phyloP scores from a whole-genome alignment of 1,140 invertebrate species.

The Wasmannia auropunctata region DNA sequence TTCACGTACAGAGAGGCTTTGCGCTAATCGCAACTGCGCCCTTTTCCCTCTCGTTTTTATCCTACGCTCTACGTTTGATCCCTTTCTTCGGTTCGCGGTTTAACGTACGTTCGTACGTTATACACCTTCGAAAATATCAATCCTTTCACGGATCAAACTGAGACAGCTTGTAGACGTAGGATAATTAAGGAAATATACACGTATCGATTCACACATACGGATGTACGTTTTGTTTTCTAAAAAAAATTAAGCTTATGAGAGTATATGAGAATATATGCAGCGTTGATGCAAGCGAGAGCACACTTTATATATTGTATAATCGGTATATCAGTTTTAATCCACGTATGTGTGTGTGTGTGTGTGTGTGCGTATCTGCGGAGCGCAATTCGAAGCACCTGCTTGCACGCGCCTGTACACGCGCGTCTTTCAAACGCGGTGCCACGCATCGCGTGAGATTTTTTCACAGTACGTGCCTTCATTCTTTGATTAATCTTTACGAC shows the following conservation, averaged over 20 bases:
- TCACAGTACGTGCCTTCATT: conserved; percentile 9
- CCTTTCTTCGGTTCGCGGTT: neutral
- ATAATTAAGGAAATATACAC: neutral
- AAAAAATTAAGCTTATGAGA: neutral
- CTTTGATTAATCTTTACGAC: neutral
- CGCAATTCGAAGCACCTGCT: neutral
- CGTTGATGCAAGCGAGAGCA: neutral
- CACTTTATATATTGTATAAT: conserved; percentile 17
- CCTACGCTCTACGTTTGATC: neutral
- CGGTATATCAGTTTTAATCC: neutral
- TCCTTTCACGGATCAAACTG: neutral
- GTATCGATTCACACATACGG: neutral
- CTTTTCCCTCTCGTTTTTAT: neutral
- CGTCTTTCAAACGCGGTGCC: neutral
- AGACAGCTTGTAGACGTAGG: neutral
- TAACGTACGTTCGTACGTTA: neutral
- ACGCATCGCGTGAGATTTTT: neutral
- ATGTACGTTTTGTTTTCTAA: conserved; percentile 15
- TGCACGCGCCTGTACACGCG: neutral
- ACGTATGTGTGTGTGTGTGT: neutral
- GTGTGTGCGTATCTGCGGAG: neutral
- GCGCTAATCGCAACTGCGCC: neutral
- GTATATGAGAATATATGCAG: neutral
- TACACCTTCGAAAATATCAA: neutral
- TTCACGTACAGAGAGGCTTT: neutral